Conservation (phyloP, 2,113 vertebrate species). For the Oncorhynchus nerka region DNA sequence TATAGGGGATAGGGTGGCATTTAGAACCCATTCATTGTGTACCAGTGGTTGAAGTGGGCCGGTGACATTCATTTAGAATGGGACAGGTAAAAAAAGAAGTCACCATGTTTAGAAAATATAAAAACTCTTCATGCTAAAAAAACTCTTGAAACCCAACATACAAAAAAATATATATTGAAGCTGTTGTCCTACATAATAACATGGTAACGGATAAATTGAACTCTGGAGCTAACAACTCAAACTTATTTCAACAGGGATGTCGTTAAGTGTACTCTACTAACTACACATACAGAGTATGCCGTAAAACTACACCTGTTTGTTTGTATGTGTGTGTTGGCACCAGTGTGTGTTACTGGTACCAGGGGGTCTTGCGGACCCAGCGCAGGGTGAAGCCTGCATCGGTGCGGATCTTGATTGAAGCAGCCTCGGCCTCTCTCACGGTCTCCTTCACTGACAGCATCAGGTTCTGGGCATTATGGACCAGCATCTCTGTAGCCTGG, state of each 20-base stretch:
- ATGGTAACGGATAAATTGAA: constrained; percentile 49
- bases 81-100: constrained; percentile 35
- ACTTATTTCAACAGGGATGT: not conserved
- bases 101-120: constrained; percentile 70
- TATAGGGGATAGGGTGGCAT: not conserved
- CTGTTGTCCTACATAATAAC: constrained; percentile 49
- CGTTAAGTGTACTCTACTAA: not conserved
- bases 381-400: constrained; percentile 95
- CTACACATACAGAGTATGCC: too few species aligned
- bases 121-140: constrained; percentile 76
- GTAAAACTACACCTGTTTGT: not conserved
- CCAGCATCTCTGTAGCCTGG: constrained; percentile 97
- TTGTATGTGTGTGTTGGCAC: constrained; percentile 30
- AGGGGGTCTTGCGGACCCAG: constrained; percentile 98
- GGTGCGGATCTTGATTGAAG: constrained; percentile 98
- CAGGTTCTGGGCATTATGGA: constrained; percentile 98
- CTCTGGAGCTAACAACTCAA: constrained; percentile 12
- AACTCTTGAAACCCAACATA: constrained; percentile 71
- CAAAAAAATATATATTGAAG: constrained; percentile 77
- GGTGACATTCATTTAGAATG: constrained; percentile 23
- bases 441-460: constrained; percentile 99
- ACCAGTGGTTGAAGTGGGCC: too few species aligned
- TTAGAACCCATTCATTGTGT: not conserved
- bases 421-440: constrained; percentile 96
- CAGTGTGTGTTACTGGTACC: constrained; percentile 87